Base-by-base conservation (phyloP, 2,113 vertebrate genomes). In the Elachura formosa region DNA sequence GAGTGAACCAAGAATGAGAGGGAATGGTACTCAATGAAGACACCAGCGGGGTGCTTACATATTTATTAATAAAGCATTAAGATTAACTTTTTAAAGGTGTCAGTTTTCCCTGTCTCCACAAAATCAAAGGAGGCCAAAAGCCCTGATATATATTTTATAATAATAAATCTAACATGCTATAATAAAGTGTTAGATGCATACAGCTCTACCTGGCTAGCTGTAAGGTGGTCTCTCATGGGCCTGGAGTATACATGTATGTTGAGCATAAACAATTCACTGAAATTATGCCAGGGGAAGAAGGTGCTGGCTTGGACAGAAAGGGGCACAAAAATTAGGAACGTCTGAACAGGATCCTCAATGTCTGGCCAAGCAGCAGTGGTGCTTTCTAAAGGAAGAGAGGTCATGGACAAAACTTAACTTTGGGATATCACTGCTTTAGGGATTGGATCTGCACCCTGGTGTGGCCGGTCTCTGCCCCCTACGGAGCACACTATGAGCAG, bases 231-330 rank as follows among this genome's bases (percentile, higher is more conserved):
- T 71, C 31, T 77, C 28, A 48, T 1, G 0, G 36, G 5, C 28
- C 17, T 62, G 22, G n/a, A 80, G 12, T 0, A 0, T n/a, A 24
- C 22, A 18, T 1, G 0, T 33, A 6, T 11, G 29, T 48, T 21
- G 5, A 36, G 8, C 28, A 55, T 66, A 82, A 92, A 75, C 54
- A 49, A 54, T 49, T 84, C 26, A 26, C 54, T 54, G 52, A 76
- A 94, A 49, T 0, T 10, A 49, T 69, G 33, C 24, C 2, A 8
- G 24, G 43, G 54, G 10, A 63, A 64, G 45, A 72, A 73, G 26
- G 23, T 48, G 33, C 25, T 4, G 1, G 11, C 49, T 84, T 11
- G 1, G 26, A 69, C 21, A 46, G 38, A 85, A 43, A 62, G 29
- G 11, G 16, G 34, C 23, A 45, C 33, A 43, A n/a, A 75, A 82